Percentiles rank a stretch among this genome's conserved stretches.
phyloP scores from a whole-genome alignment of 2,888 invertebrate species.

The Phalangium opilio region DNA sequence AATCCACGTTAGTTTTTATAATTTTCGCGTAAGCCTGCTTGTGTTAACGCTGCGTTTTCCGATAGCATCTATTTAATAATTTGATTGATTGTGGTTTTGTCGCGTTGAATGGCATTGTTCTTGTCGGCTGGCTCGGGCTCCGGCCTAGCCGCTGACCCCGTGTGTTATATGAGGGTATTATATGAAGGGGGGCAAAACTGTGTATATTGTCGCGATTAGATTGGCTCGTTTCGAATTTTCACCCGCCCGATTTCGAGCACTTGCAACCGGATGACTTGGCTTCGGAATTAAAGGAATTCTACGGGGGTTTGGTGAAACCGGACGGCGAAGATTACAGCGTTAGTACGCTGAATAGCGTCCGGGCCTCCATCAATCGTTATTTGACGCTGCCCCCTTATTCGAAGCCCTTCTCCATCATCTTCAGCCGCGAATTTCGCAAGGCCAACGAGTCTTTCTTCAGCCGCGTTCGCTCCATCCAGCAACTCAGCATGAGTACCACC shows the following conservation, averaged over 20 bases:
- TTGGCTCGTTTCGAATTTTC: constrained; percentile 12
- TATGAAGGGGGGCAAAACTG: no score
- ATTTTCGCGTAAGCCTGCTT: no score
- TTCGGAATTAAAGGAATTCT: constrained; percentile 13
- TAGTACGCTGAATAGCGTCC: constrained; percentile 17
- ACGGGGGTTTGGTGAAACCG: constrained; percentile 14
- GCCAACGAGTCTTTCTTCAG: constrained; percentile 17
- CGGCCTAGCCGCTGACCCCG: no score
- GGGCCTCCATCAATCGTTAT: constrained; percentile 17
- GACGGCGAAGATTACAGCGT: constrained; percentile 18
- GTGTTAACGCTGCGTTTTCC: no score
- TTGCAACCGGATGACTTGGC: constrained; percentile 9
- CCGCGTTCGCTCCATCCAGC: constrained; percentile 13
- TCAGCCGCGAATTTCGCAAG: constrained; percentile 14
- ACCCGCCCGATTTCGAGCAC: constrained; percentile 11
- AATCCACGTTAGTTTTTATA: no score
- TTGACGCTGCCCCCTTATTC: constrained; percentile 15
- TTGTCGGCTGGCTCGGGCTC: no score
- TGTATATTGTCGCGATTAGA: constrained; percentile 7
- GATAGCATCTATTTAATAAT: no score
- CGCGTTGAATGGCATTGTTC: no score
- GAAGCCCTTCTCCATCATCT: constrained; percentile 16
- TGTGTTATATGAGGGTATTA: no score
- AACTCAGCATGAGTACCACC: constrained; percentile 5
- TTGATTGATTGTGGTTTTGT: no score